Evolutionary conservation across 1,140 invertebrate species (phyloP).

Genomic region (Trichogramma pretiosum): DNA sequence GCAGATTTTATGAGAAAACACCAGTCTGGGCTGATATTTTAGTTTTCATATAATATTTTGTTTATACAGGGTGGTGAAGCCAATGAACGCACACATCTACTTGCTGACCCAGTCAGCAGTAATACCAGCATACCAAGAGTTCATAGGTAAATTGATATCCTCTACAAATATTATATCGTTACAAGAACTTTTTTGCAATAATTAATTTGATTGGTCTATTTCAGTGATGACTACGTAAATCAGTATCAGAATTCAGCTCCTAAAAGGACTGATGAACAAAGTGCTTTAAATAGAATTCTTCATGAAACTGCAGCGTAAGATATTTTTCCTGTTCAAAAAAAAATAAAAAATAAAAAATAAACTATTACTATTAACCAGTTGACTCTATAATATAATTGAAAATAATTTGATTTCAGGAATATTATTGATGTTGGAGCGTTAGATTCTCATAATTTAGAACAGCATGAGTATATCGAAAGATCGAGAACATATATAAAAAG

Average conservation of each 20-base stretch:
- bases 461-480: slow-evolving; percentile 70
- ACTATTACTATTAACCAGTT: not conserved
- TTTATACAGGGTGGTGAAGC: slow-evolving; percentile 50
- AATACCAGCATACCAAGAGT: slow-evolving; percentile 52
- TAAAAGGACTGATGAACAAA: slow-evolving; percentile 80
- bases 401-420: slow-evolving; percentile 51
- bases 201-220: slow-evolving; percentile 21
- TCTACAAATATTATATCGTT: no score
- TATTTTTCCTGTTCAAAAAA: not conserved
- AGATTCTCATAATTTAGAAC: slow-evolving; percentile 69
- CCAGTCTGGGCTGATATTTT: not conserved
- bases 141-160: slow-evolving; percentile 42
- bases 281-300: slow-evolving; percentile 74
- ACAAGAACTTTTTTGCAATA: slow-evolving; percentile 12
- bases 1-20: no score
- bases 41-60: no score
- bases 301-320: slow-evolving; percentile 81
- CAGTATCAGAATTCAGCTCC: slow-evolving; percentile 57
- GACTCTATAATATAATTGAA: not conserved
- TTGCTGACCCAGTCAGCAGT: slow-evolving; percentile 61
- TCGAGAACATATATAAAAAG: slow-evolving; percentile 60
- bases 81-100: slow-evolving; percentile 59
- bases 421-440: slow-evolving; percentile 76
- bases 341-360: not conserved
- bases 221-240: slow-evolving; percentile 56